Conservation (phyloP, 92 coral and sea anemone genomes). For the Hydrozoanthus gracilis region DNA sequence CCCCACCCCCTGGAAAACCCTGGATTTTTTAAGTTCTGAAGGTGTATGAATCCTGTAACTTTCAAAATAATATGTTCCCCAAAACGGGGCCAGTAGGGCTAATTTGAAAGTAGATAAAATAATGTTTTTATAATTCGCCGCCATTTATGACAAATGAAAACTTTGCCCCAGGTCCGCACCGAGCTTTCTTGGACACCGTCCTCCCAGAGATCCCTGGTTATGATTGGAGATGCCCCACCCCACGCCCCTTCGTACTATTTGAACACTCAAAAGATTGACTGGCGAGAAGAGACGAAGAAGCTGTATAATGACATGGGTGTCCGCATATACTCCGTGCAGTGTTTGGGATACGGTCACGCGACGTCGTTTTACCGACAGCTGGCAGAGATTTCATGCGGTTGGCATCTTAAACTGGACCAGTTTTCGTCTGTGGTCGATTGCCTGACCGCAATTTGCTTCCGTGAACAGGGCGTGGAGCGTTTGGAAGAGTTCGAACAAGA, state of each 20-base stretch:
- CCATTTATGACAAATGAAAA: no score
- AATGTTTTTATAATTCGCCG: neutral
- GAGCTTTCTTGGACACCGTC: conserved; percentile 91
- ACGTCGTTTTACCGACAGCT: conserved; percentile 87
- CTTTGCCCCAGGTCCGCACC: conserved; percentile 67
- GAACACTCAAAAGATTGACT: conserved; percentile 90
- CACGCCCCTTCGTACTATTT: conserved; percentile 87
- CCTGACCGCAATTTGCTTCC: conserved; percentile 92
- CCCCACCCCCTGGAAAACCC: no score
- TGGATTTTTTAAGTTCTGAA: no score
- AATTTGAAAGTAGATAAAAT: no score
- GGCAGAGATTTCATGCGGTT: conserved; percentile 88
- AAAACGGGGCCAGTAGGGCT: no score
- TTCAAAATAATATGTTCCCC: no score
- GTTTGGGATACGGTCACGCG: conserved; percentile 78
- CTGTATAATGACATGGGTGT: conserved; percentile 94
- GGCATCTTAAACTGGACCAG: conserved; percentile 97
- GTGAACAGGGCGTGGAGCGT: conserved; percentile 89
- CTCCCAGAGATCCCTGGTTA: conserved; percentile 92
- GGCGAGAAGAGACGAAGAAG: conserved; percentile 92
- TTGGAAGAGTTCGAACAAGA: conserved; percentile 89
- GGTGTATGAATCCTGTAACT: no score
- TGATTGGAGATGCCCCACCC: conserved; percentile 96
- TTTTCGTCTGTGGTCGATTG: conserved; percentile 95
- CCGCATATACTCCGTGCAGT: conserved; percentile 88